Conservation (phyloP, 30 jellyfish, hydroid and myxozoan species). For the Rhopilema esculentum region DNA sequence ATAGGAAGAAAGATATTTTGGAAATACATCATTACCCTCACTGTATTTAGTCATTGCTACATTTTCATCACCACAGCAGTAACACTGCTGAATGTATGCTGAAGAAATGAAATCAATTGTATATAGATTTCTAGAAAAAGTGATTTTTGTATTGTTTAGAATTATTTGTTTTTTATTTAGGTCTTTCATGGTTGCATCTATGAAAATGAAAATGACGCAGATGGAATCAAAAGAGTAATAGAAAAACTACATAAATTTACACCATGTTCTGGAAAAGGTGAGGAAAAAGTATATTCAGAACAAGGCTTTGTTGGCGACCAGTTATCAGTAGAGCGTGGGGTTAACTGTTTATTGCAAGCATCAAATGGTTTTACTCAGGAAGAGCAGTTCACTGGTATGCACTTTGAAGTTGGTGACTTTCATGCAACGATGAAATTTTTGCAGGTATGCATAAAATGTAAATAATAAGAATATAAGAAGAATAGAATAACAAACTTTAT, state of each 20-base stretch:
- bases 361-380: slow-evolving; percentile 24
- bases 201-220: slow-evolving; percentile 43
- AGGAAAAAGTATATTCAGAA: background rate
- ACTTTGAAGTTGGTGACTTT: slow-evolving; percentile 39
- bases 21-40: too few species aligned
- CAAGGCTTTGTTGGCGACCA: slow-evolving; percentile 38
- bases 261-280: slow-evolving; percentile 16
- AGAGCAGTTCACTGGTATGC: slow-evolving; percentile 26
- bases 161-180: background rate
- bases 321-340: slow-evolving; percentile 32
- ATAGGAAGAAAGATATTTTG: too few species aligned
- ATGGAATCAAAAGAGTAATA: slow-evolving; percentile 5
- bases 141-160: background rate
- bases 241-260: background rate
- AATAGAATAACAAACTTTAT: too few species aligned
- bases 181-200: slow-evolving; percentile 19
- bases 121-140: background rate
- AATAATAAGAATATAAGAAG: background rate
- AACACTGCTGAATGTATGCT: too few species aligned
- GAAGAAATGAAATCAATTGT: too few species aligned
- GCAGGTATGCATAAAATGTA: background rate
- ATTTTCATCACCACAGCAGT: too few species aligned
- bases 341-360: slow-evolving; percentile 17
- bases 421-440: slow-evolving; percentile 39
- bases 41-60: too few species aligned